Evolutionary conservation across 2,797 vertebrate species (phyloP).

Genomic region (Loris lydekkerianus): DNA sequence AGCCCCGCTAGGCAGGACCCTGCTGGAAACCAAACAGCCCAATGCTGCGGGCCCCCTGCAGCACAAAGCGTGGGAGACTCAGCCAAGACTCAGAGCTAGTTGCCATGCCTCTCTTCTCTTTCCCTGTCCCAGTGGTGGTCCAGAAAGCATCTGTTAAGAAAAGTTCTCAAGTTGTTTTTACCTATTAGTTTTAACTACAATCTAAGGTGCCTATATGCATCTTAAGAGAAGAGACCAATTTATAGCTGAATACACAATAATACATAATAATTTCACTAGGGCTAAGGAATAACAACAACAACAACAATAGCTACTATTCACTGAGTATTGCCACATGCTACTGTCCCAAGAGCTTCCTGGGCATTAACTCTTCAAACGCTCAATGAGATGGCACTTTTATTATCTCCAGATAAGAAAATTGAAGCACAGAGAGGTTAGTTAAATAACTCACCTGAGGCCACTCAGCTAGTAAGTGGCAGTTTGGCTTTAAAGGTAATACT

Average conservation of each 20-base stretch:
- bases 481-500: neutral
- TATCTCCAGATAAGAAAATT: neutral
- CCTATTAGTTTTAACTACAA: neutral
- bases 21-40: neutral
- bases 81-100: neutral
- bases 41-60: neutral
- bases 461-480: neutral
- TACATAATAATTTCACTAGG: neutral
- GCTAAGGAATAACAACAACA: neutral
- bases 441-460: neutral
- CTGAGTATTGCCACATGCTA: neutral
- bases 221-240: slow-evolving; percentile 10
- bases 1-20: neutral
- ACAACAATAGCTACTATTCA: neutral
- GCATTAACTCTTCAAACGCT: neutral
- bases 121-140: neutral
- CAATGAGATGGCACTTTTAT: neutral
- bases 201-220: neutral
- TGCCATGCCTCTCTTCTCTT: neutral
- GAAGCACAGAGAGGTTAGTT: neutral
- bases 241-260: neutral
- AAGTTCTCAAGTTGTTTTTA: neutral
- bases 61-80: neutral
- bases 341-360: neutral
- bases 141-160: neutral